A percentile compares a stretch with the other conserved stretches of the same genome.
Evolutionary conservation across 2,888 invertebrate species (phyloP).

Genomic region (Neoitamus cyanurus): DNA sequence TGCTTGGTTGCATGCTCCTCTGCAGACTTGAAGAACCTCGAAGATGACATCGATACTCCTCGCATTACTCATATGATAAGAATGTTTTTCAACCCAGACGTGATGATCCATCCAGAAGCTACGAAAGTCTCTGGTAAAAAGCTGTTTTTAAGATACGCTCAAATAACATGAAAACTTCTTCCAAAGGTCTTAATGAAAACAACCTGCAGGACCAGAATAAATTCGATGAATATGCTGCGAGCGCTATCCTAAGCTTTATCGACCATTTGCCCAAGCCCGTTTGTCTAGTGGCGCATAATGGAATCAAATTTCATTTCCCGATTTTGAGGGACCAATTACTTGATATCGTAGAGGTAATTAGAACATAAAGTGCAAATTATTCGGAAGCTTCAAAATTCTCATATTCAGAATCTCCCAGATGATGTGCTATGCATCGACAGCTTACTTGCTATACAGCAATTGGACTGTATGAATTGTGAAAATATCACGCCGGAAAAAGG

Average conservation of each 20-base stretch:
- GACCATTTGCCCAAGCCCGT: slow-evolving; percentile 73
- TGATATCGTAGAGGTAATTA: slow-evolving; percentile 66
- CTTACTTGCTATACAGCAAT: slow-evolving; percentile 70
- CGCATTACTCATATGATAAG: slow-evolving; percentile 78
- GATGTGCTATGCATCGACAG: slow-evolving; percentile 77
- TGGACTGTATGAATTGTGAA: no score
- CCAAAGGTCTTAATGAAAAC: slow-evolving; percentile 74
- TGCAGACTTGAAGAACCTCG: slow-evolving; percentile 65
- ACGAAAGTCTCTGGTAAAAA: no score
- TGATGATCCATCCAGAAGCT: no score
- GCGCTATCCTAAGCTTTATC: slow-evolving; percentile 74
- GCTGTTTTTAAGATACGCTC: no score
- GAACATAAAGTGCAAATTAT: not conserved
- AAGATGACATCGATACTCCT: slow-evolving; percentile 66
- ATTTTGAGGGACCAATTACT: slow-evolving; percentile 74
- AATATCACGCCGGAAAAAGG: no score
- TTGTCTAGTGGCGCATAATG: slow-evolving; percentile 87
- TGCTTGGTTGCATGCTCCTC: slow-evolving; percentile 74
- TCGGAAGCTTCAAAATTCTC: slow-evolving; percentile 36
- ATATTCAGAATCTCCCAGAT: slow-evolving; percentile 64
- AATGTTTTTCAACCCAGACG: slow-evolving; percentile 76
- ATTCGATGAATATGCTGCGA: slow-evolving; percentile 71
- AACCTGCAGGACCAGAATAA: slow-evolving; percentile 72
- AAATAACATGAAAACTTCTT: no score
- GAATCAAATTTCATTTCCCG: slow-evolving; percentile 81